These are phyloP conservation scores for Copidosoma aretas DNA, from an alignment of 2,888 invertebrate species.

Conservation along the genomic window DNA sequence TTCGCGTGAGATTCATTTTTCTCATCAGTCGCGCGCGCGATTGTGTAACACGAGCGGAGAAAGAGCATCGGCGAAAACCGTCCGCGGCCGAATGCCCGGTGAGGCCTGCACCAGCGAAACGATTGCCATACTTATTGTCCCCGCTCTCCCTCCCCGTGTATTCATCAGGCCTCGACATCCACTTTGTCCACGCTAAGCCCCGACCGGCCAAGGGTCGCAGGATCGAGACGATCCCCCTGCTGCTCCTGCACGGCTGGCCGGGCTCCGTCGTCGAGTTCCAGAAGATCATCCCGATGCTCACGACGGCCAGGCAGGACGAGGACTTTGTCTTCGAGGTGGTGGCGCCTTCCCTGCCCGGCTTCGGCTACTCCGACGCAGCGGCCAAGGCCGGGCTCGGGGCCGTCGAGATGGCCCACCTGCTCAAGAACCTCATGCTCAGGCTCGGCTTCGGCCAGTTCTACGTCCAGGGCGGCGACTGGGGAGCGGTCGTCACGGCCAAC, in stretches of 20 bases:
- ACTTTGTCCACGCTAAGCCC: slow-evolving; percentile 74
- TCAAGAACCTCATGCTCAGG: slow-evolving; percentile 75
- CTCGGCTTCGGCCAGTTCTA: slow-evolving; percentile 73
- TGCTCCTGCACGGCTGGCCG: slow-evolving; percentile 89
- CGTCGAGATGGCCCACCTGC: slow-evolving; percentile 67
- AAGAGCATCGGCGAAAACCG: no score
- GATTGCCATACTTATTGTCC: no score
- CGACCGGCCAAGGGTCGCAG: slow-evolving; percentile 47
- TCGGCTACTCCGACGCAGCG: slow-evolving; percentile 66
- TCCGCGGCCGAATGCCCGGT: no score
- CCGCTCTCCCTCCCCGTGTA: neutral
- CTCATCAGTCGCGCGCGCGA: no score
- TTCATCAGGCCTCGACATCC: slow-evolving; percentile 67
- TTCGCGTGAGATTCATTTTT: no score
- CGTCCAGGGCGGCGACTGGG: slow-evolving; percentile 86
- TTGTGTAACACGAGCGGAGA: no score
- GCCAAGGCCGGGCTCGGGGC: slow-evolving; percentile 69
- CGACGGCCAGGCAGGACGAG: slow-evolving; percentile 63
- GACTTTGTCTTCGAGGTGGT: slow-evolving; percentile 73
- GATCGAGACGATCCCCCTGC: slow-evolving; percentile 67
- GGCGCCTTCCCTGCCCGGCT: slow-evolving; percentile 62
- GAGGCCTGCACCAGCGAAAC: no score
- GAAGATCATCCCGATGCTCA: slow-evolving; percentile 75
- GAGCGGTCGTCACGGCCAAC: slow-evolving; percentile 69
- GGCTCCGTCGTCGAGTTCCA: slow-evolving; percentile 87